Evolutionary conservation across 2,888 invertebrate genomes (phyloP), one percentile per base, ranked within the genome.

Genomic region (Synanthedon formicaeformis): DNA sequence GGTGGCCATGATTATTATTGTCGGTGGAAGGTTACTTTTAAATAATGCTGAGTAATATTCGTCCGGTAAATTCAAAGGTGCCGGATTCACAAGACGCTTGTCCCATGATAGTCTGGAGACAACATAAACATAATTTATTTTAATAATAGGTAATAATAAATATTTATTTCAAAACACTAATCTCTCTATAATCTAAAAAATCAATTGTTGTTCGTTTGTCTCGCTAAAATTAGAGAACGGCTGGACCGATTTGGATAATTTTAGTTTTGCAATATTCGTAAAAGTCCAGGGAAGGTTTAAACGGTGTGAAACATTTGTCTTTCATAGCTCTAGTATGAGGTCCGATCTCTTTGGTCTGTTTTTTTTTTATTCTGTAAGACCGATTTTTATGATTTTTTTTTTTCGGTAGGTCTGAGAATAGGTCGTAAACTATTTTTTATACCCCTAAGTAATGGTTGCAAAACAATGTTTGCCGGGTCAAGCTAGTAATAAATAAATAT

Each of bases 21-120:
- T 71, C 0, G 81, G 79, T 0, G 79, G 76, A 1, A 60, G 66
- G 53, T 57, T 63, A n/a, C 55, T 59, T 0, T 74, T 67, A 48
- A 82, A 78, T 1, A 81, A 12, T 8, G 67, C 55, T 14, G 63
- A 66, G 53, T 81, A 79, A 50, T 73, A 76, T 0, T 78, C 68
- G 0, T 64, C 60, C 0, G 76, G 64, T 48, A 67, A 71, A 56
- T 78, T 75, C 40, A 69, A 64, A 0, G 80, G 73, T 0, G 76
- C 73, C 1, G 71, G 59, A 1, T 56, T 48, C 52, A 67, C 76
- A 0, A 78, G 58, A 0, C 82, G 64, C 4, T 55, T 63, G 58
- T 81, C 81, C 83, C 83, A 85, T 40, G 81, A 73, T 14, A 85
- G 57, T 53, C 85, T 85, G 73, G 52, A 72, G 11, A 13, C 13